Evolutionary conservation across 2,113 vertebrate genomes (phyloP).

Genomic region (Manacus vitellinus): DNA sequence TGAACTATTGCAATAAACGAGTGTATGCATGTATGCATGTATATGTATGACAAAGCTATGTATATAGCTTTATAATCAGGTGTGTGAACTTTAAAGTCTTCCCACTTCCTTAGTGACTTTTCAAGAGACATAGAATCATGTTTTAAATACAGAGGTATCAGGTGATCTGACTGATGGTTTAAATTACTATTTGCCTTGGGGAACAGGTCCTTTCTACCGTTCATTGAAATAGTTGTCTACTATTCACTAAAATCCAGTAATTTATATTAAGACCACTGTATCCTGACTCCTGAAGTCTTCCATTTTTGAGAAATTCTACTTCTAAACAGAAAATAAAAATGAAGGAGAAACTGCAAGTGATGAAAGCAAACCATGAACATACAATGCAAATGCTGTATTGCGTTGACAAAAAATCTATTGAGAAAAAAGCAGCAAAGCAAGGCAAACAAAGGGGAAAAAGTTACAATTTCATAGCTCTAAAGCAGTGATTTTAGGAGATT

Average conservation of each 20-base stretch:
- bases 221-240: neutral
- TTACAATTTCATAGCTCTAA: conserved; percentile 14
- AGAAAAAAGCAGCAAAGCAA: conserved; percentile 1
- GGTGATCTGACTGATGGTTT: neutral
- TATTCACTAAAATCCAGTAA: neutral
- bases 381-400: conserved; percentile 2
- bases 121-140: neutral
- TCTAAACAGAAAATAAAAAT: neutral
- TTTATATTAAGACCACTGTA: neutral
- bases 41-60: neutral
- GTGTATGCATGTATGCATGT: neutral
- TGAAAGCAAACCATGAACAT: neutral
- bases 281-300: neutral
- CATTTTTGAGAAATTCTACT: neutral
- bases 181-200: neutral
- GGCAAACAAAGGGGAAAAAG: neutral
- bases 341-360: conserved; percentile 6
- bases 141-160: neutral
- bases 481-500: conserved; percentile 11
- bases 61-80: neutral
- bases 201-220: neutral
- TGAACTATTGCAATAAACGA: neutral
- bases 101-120: neutral
- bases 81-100: neutral
- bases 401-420: neutral